Evolutionary conservation across 2,888 invertebrate genomes (phyloP), one percentile per base, ranked within the genome.

Genomic region (Chelonus formosanus): DNA sequence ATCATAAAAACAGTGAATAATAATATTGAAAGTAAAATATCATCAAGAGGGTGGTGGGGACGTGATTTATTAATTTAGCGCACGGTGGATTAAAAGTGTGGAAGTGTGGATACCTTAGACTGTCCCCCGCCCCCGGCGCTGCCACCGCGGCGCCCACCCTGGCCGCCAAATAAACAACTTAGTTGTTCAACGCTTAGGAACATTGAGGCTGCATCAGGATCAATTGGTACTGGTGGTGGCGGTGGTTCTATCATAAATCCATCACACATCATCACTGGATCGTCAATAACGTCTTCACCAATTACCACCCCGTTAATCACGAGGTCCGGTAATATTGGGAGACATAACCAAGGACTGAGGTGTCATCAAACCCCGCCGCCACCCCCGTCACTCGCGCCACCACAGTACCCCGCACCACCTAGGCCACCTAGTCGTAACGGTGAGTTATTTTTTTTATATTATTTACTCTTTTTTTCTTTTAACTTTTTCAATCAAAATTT

Each of bases 121-220:
- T 80, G 80, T 78, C 85, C 85, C 83, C 84, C 83, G 84, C 84
- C 85, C 81, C 85, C 85, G 84, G 85, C 85, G 84, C 83, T 81
- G 81, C 84, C 81, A 70, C 82, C 85, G 87, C 82, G 82, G 81
- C 82, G 79, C 80, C 82, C 80, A 75, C 80, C 81, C 78, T 80
- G 81, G 81, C 79, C 79, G 77, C 78, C 77, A 74, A 79, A 76
- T 77, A 75, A 85, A 85, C 84, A 67, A 58, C 57, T 86, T 85
- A 86, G 85, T 85, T 85, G 85, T 85, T 74, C 76, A 71, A 74
- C 78, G 68, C 73, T 76, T 61, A 70, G 73, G 70, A 75, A 72
- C 68, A 73, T 76, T 71, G 74, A 73, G 70, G 74, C 73, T 69
- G 70, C 68, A 52, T 69, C 70, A 58, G 63, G 63, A 40, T 31